Evolutionary conservation across 2,888 invertebrate genomes (phyloP).

Genomic region (Ophion costatus): DNA sequence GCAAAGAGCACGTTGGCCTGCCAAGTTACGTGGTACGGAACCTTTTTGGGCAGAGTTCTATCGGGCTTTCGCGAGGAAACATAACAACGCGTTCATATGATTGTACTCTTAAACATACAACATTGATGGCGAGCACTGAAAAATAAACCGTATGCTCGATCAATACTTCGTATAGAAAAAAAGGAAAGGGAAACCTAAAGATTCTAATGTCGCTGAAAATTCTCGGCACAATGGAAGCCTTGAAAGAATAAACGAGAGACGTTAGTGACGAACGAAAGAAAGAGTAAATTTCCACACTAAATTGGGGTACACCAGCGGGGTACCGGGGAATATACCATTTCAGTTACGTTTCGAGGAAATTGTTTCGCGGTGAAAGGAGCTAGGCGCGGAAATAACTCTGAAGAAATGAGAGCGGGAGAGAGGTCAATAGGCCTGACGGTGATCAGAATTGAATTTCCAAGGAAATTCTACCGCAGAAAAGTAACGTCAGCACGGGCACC

Average conservation of each 20-base stretch:
- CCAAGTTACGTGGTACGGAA: conserved; percentile 34
- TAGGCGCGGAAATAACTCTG: neutral
- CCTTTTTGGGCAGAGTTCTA: conserved; percentile 6
- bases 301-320: neutral
- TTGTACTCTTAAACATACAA: no score
- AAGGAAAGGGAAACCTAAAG: neutral
- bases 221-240: no score
- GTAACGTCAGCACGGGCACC: conserved; percentile 53
- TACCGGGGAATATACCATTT: conserved; percentile 28
- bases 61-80: no score
- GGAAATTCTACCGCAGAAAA: conserved; percentile 47
- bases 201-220: neutral
- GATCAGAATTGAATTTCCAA: neutral
- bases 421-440: conserved; percentile 37
- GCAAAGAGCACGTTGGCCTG: conserved; percentile 66
- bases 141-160: no score
- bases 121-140: no score
- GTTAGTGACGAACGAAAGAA: neutral
- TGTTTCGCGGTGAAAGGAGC: conserved; percentile 28
- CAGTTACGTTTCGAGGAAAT: conserved; percentile 60
- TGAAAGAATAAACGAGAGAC: neutral
- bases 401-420: conserved; percentile 1
- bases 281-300: conserved; percentile 10
- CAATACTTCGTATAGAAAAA: neutral
- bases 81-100: no score